Conservation (phyloP, 2,888 invertebrate species). For the Machimus atricapillus region DNA sequence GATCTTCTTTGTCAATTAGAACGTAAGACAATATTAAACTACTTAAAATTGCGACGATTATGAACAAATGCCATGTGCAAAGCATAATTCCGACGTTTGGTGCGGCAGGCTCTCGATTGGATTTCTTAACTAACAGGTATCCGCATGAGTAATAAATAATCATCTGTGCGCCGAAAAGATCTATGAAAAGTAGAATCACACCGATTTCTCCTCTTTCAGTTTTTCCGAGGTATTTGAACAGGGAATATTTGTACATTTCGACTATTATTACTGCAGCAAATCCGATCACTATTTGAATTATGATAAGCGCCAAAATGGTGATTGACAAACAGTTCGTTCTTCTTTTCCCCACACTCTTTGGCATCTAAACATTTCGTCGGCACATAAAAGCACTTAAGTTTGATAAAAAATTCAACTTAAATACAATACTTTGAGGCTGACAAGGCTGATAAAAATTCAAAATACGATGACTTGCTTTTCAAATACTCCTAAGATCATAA, state of each 20-base stretch:
- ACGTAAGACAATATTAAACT: constrained; percentile 40
- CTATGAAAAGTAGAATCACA: constrained; percentile 39
- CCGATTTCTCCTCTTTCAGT: constrained; percentile 39
- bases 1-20: constrained; percentile 1
- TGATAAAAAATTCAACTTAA: neutral
- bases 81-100: constrained; percentile 42
- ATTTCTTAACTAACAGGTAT: constrained; percentile 26
- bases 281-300: constrained; percentile 38
- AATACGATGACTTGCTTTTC: neutral
- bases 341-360: constrained; percentile 27
- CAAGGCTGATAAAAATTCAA: neutral
- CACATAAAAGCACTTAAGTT: neutral
- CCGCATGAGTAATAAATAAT: constrained; percentile 44
- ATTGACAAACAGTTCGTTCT: constrained; percentile 17
- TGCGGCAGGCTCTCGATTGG: constrained; percentile 37
- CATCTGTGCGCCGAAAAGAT: constrained; percentile 43
- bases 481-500: neutral
- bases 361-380: constrained; percentile 46
- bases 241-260: neutral
- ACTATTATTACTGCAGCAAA: neutral
- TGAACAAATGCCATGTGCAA: constrained; percentile 46
- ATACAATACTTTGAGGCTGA: neutral
- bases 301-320: constrained; percentile 23
- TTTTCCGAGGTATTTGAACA: constrained; percentile 40
- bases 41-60: constrained; percentile 41